phyloP scores from a whole-genome alignment of 37 sponge, comb jelly and placozoan genomes.

The Dysidea cf. avara region DNA sequence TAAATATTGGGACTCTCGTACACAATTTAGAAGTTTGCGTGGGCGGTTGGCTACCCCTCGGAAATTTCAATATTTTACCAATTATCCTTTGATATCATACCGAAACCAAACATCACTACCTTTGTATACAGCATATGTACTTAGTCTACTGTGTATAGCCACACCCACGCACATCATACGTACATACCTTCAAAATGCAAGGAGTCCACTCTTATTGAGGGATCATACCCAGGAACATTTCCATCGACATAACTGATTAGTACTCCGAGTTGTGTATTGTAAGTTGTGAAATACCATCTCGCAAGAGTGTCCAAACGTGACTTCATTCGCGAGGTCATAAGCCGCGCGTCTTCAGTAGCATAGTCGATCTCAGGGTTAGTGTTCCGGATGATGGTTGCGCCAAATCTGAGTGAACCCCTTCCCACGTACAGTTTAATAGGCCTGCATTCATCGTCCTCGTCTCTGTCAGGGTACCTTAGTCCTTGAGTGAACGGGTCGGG shows the following conservation, averaged over 20 bases:
- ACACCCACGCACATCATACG: no score
- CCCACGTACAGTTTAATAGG: constrained; percentile 40
- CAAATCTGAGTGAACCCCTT: constrained; percentile 56
- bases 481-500: constrained; percentile 35
- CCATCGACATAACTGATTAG: constrained; percentile 13
- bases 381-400: constrained; percentile 23
- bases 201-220: constrained; percentile 27
- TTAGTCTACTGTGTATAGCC: no score
- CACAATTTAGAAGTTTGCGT: no score
- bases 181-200: constrained; percentile 82
- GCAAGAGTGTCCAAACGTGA: constrained; percentile 47
- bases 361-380: constrained; percentile 31
- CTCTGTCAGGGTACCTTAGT: constrained; percentile 53
- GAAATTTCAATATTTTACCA: no score
- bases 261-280: constrained; percentile 21
- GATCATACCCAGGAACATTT: background rate
- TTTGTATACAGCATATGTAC: no score
- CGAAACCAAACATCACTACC: no score
- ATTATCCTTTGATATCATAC: no score
- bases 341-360: constrained; percentile 37
- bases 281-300: background rate
- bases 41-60: no score
- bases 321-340: constrained; percentile 68
- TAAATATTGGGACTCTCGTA: no score
- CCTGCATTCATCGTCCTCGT: constrained; percentile 58